Percentiles rank a stretch among this genome's conserved stretches.
Conservation (phyloP, 1,140 invertebrate genomes). For the Bombus haemorrhoidalis region DNA sequence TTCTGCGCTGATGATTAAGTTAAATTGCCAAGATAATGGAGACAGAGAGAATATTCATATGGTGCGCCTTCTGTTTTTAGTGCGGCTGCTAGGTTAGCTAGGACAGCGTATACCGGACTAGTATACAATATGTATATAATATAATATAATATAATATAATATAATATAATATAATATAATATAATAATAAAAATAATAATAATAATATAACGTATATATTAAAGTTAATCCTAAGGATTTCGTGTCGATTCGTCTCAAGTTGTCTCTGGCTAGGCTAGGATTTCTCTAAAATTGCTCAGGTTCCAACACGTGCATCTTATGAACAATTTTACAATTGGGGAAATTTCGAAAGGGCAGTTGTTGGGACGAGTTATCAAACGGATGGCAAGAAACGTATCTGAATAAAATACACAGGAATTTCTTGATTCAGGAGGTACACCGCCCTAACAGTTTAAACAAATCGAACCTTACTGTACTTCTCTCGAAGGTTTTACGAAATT, state of each 20-base stretch:
- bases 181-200: constrained; percentile 24
- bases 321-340: constrained; percentile 52
- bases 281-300: constrained; percentile 38
- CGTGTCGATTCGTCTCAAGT: constrained; percentile 49
- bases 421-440: not conserved
- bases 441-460: not conserved
- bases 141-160: not conserved
- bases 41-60: constrained; percentile 6
- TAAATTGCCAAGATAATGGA: constrained; percentile 41
- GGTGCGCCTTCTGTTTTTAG: constrained; percentile 35
- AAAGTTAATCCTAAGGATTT: constrained; percentile 46
- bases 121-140: constrained; percentile 67
- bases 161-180: constrained; percentile 12
- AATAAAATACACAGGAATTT: not conserved
- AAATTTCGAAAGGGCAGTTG: not conserved
- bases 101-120: constrained; percentile 76
- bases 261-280: constrained; percentile 26
- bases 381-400: constrained; percentile 11
- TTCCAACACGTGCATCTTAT: constrained; percentile 55
- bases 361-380: not conserved
- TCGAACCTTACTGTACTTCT: not conserved
- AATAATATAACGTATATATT: constrained; percentile 40
- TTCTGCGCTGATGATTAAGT: constrained; percentile 48
- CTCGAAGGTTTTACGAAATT: not conserved
- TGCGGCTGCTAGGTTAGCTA: constrained; percentile 68